Percentiles rank a stretch among this genome's conserved stretches.
phyloP scores from a whole-genome alignment of 2,888 invertebrate genomes.

The Frankliniella intonsa region DNA sequence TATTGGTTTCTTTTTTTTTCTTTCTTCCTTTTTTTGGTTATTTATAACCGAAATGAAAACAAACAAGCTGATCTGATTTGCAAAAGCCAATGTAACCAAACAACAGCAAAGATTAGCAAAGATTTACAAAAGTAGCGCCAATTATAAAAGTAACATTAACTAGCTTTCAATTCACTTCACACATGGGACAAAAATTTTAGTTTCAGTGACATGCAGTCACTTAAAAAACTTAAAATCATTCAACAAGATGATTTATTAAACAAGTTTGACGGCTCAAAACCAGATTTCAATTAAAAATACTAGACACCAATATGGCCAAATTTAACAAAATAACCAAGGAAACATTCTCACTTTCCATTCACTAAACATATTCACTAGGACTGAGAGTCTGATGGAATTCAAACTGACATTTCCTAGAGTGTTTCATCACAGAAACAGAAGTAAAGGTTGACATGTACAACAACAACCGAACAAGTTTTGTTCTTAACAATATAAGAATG shows the following conservation, averaged over 20 bases:
- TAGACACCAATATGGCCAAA: neutral
- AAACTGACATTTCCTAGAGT: neutral
- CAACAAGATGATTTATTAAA: constrained; percentile 12
- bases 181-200: neutral
- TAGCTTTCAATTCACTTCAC: neutral
- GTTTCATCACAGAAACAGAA: constrained; percentile 23
- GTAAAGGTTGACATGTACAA: constrained; percentile 10
- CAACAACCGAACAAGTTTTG: constrained; percentile 18
- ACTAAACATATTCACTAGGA: neutral
- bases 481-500: constrained; percentile 18
- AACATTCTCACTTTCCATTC: neutral
- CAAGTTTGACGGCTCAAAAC: neutral
- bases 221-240: constrained; percentile 18
- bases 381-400: neutral
- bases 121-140: neutral
- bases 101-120: neutral
- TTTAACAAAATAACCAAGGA: neutral
- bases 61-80: neutral
- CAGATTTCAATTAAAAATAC: neutral
- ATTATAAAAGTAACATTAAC: neutral
- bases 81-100: neutral
- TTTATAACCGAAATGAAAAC: neutral
- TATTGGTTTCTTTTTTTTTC: neutral
- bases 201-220: constrained; percentile 12
- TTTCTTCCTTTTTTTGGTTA: neutral